phyloP scores from a whole-genome alignment of 2,888 invertebrate species.

The Cheiracanthium punctorium region DNA sequence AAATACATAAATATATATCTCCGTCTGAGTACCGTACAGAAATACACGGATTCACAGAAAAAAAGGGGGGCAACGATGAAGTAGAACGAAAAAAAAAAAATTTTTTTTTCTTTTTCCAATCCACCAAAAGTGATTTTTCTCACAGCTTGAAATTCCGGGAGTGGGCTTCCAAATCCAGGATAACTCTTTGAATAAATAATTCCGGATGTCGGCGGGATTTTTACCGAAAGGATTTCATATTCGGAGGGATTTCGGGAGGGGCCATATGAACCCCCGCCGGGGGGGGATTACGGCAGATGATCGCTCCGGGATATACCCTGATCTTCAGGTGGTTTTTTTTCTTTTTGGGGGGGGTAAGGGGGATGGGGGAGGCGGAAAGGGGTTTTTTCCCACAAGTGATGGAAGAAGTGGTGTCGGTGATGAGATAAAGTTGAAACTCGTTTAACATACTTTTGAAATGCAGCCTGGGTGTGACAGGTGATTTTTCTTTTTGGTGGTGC shows the following conservation, averaged over 20 bases:
- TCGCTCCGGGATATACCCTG: slow-evolving; percentile 25
- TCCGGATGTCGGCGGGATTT: slow-evolving; percentile 64
- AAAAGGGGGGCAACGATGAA: neutral
- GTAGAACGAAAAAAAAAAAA: slow-evolving; percentile 6
- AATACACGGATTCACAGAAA: neutral
- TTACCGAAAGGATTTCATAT: slow-evolving; percentile 60
- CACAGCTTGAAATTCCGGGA: slow-evolving; percentile 68
- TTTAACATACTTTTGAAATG: neutral
- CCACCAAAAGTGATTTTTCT: slow-evolving; percentile 65
- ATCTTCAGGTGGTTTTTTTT: slow-evolving; percentile 66
- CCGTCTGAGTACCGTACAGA: slow-evolving; percentile 21
- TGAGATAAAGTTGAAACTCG: slow-evolving; percentile 7
- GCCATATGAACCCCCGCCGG: neutral
- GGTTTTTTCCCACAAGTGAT: slow-evolving; percentile 41
- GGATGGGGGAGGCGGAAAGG: neutral
- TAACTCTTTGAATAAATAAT: slow-evolving; percentile 69
- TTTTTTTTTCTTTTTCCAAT: neutral
- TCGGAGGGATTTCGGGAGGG: slow-evolving; percentile 47
- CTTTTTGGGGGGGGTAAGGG: no score
- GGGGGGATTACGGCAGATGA: slow-evolving; percentile 32
- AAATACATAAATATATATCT: slow-evolving; percentile 44
- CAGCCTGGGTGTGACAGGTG: neutral
- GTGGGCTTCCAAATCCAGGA: slow-evolving; percentile 56
- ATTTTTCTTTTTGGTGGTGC: neutral
- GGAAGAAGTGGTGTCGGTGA: neutral